These are phyloP conservation scores for Ophonus ardosiacus DNA, from an alignment of 2,888 invertebrate genomes.

Conservation along the genomic window DNA sequence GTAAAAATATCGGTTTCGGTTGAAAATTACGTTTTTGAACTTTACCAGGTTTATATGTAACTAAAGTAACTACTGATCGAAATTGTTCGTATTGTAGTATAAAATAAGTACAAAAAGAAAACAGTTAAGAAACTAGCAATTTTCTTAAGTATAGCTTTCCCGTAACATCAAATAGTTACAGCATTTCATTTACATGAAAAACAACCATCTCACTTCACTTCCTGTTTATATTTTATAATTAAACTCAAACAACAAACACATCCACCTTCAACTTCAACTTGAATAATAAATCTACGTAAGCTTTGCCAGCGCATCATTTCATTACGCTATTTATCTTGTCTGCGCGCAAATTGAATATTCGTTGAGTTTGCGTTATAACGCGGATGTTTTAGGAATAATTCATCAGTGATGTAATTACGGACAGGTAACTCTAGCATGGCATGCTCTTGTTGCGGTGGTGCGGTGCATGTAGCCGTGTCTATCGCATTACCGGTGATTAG, in stretches of 20 bases:
- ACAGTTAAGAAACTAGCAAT: too few species aligned
- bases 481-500: slow-evolving; percentile 47
- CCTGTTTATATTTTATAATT: background rate
- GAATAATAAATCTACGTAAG: background rate
- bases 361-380: slow-evolving; percentile 29
- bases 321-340: slow-evolving; percentile 18
- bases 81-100: too few species aligned
- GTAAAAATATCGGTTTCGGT: too few species aligned
- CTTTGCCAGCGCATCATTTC: slow-evolving; percentile 5
- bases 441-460: slow-evolving; percentile 10
- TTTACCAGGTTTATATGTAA: too few species aligned
- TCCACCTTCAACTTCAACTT: background rate
- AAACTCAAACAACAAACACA: background rate
- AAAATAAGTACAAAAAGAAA: too few species aligned
- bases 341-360: slow-evolving; percentile 22
- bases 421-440: background rate
- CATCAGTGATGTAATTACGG: slow-evolving; percentile 33
- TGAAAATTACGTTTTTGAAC: too few species aligned
- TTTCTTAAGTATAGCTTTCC: too few species aligned
- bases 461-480: slow-evolving; percentile 3
- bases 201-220: background rate
- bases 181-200: too few species aligned
- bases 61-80: too few species aligned
- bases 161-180: too few species aligned
- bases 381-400: slow-evolving; percentile 29